Base-by-base conservation (phyloP, 2,797 vertebrate species). In the Sparus aurata region DNA sequence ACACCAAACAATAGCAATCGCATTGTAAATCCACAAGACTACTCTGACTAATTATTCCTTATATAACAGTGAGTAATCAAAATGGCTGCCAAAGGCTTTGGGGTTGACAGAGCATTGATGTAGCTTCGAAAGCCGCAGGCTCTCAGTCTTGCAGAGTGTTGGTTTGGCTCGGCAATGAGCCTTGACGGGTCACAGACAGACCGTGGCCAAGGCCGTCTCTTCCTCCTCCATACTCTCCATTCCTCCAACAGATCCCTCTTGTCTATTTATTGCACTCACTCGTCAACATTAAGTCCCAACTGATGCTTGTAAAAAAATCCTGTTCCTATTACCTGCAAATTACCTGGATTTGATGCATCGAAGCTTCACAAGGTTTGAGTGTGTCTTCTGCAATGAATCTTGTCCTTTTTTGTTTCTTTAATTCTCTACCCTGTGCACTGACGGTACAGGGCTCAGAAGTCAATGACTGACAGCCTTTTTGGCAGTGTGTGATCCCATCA, bases 181-280 rank as follows among this genome's bases (percentile, higher is more conserved):
- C 83, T 25, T 30, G 72, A 86, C 57, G 27, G 84, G 78, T 89
- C 87, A 85, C 78, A 87, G 85, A 90, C 81, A 84, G 85, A 83
- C 71, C 22, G 41, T 60, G 85, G 77, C 79, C 75, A 50, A 25
- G 71, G 76, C 62, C n/a, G 57, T 85, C 84, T 88, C 80, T 46
- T 72, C 71, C 79, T 83, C 79, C 76, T 78, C 55, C 41, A 18
- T 10, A 16, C 50, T 52, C 55, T 49, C 41, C 30, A 10, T 59
- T 65, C 73, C 49, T 76, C 59, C 66, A 70, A 25, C 68, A 68
- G 34, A 34, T 41, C 72, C 55, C 60, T 82, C 58, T 30, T 22
- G 15, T 76, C 78, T 67, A 55, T 78, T 58, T 72, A 60, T 66
- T 71, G 49, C 62, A 15, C 60, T 68, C 45, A 57, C 27, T 80